Conservation (phyloP, 2,797 vertebrate species). For the Strix occidentalis region DNA sequence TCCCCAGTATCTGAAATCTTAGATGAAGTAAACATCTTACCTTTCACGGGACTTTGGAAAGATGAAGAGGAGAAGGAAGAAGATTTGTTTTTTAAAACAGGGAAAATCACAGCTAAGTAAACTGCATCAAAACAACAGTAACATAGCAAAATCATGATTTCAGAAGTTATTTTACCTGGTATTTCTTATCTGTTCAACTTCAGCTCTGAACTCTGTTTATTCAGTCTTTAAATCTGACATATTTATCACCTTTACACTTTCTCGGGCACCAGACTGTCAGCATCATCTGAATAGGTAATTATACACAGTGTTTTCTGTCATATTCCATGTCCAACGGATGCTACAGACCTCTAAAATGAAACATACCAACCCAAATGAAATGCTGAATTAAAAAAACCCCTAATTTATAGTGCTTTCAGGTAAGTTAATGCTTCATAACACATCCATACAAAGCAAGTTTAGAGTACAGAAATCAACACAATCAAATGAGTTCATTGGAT, state of each 20-base stretch:
- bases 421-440: background rate
- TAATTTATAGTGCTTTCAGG: background rate
- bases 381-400: background rate
- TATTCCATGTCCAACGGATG: accelerated
- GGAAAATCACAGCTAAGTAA: background rate
- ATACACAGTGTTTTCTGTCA: background rate
- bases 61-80: background rate
- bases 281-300: background rate
- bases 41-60: background rate
- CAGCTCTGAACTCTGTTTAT: background rate
- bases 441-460: background rate
- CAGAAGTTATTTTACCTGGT: background rate
- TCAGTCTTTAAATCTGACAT: background rate
- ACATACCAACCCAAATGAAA: background rate
- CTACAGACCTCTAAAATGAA: background rate
- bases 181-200: background rate
- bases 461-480: background rate
- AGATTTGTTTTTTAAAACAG: background rate
- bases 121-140: background rate
- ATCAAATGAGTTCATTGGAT: background rate
- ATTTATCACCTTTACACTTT: background rate
- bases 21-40: background rate
- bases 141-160: accelerated
- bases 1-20: background rate
- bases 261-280: background rate